Conservation (phyloP, 1,140 invertebrate genomes). For the Aethina tumida region DNA sequence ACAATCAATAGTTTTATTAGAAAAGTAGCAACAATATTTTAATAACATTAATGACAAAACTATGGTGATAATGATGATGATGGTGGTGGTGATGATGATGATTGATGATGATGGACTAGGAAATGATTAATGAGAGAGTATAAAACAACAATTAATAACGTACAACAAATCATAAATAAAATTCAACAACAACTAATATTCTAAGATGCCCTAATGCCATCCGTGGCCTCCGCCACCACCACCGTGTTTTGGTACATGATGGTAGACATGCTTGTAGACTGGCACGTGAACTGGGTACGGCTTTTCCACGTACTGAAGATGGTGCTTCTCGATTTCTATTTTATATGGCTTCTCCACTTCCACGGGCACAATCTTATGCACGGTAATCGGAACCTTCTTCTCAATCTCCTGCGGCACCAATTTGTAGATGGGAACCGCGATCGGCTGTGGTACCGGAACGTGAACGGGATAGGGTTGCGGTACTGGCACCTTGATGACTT, state of each 20-base stretch:
- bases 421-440: conserved; percentile 65
- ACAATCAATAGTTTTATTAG: too few relatives aligned
- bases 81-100: too few relatives aligned
- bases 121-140: too few relatives aligned
- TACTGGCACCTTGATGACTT: conserved; percentile 61
- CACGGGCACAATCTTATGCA: conserved; percentile 65
- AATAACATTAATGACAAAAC: too few relatives aligned
- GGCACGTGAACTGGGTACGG: conserved; percentile 68
- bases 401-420: conserved; percentile 52
- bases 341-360: conserved; percentile 66
- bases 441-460: conserved; percentile 58
- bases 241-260: conserved; percentile 25
- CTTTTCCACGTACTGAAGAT: conserved; percentile 58
- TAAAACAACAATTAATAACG: too few relatives aligned
- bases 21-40: too few relatives aligned
- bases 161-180: too few relatives aligned
- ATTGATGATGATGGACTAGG: too few relatives aligned
- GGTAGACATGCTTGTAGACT: conserved; percentile 69
- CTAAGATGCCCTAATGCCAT: conserved; percentile 22
- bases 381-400: conserved; percentile 60
- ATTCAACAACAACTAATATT: too few relatives aligned
- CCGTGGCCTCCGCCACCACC: conserved; percentile 15
- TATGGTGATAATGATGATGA: too few relatives aligned
- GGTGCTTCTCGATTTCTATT: conserved; percentile 66
- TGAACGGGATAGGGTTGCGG: conserved; percentile 64